Evolutionary conservation across 2,797 vertebrate species (phyloP), one percentile per base, ranked within the genome.

Genomic region (Gambelia wislizenii): DNA sequence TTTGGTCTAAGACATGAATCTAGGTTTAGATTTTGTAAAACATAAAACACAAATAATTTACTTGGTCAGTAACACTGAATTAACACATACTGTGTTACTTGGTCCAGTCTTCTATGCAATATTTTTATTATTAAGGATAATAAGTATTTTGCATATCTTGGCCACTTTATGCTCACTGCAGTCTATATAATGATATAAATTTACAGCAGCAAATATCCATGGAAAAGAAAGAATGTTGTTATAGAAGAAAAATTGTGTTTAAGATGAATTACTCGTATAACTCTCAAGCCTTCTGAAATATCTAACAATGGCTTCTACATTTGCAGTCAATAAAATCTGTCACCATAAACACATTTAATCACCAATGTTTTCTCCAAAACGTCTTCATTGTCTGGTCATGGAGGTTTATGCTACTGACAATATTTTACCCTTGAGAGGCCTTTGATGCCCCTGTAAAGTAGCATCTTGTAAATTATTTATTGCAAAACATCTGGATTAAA

Each of bases 401-500:
- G 72, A 25, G 0, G 42, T 86, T 91, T 89, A 91, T 74, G 72
- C 67, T 84, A 56, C 88, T 91, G 88, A 88, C 64, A 91, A 56
- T 20, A 18, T 22, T 91, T 30, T 85, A 87, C 52, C 84, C 47
- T 47, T 80, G 80, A 9, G 16, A 81, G 8, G 90, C 83, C 59
- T 85, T 92, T 94, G 52, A 89, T 0, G 6, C 47, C 84, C 91
- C 44, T 88, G 91, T 88, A 30, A 87, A 18, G 75, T 59, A 91
- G 89, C 72, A 90, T 30, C 61, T 84, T 89, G 52, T 87, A 81
- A 87, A 90, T 89, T 86, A 89, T 36, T 94, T 92, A 79, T 77
- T 83, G 81, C n/a, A 89, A 87, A 95, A 91, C 52, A 95, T 90
- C 90, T 94, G 91, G 86, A 89, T 92, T 87, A 82, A 82, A 86